phyloP scores from a whole-genome alignment of 2,888 invertebrate genomes.

The Unio pictorum region DNA sequence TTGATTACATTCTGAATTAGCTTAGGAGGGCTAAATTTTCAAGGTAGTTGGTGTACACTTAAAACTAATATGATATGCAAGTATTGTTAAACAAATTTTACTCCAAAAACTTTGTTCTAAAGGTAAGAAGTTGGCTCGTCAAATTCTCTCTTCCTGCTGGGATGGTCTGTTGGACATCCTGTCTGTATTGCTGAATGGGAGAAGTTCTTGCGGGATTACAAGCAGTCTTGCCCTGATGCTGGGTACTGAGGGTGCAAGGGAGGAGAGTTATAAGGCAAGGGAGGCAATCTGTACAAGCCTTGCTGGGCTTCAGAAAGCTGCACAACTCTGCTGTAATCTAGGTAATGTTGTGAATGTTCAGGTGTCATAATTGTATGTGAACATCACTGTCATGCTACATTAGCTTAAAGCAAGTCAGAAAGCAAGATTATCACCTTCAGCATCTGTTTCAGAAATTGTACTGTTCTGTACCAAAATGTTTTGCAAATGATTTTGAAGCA shows the following conservation, averaged over 20 bases:
- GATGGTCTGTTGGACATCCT: conserved; percentile 90
- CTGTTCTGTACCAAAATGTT: too few species aligned
- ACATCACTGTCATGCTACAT: too few species aligned
- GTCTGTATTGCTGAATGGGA: conserved; percentile 80
- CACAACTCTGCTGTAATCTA: conserved; percentile 88
- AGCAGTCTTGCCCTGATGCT: conserved; percentile 71
- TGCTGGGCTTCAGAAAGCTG: conserved; percentile 92
- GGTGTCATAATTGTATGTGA: too few species aligned
- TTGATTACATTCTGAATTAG: too few species aligned
- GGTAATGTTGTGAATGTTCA: conserved; percentile 71
- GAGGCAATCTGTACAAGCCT: conserved; percentile 90
- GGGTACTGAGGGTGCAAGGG: conserved; percentile 72
- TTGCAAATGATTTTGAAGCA: too few species aligned
- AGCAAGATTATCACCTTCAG: too few species aligned
- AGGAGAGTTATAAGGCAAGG: conserved; percentile 74
- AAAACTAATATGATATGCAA: too few species aligned
- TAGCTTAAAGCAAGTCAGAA: too few species aligned
- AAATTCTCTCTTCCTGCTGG: conserved; percentile 92
- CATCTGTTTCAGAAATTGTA: too few species aligned
- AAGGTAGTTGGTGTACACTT: too few species aligned
- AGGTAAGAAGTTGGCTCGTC: conserved; percentile 72
- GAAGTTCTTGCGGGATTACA: conserved; percentile 71
- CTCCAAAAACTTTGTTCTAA: conserved; percentile 6
- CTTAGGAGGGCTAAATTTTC: too few species aligned
- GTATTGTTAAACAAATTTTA: background rate